Percentiles rank a stretch among this genome's conserved stretches.
phyloP scores from a whole-genome alignment of 2,797 vertebrate genomes.

The Eutrigla gurnardus region DNA sequence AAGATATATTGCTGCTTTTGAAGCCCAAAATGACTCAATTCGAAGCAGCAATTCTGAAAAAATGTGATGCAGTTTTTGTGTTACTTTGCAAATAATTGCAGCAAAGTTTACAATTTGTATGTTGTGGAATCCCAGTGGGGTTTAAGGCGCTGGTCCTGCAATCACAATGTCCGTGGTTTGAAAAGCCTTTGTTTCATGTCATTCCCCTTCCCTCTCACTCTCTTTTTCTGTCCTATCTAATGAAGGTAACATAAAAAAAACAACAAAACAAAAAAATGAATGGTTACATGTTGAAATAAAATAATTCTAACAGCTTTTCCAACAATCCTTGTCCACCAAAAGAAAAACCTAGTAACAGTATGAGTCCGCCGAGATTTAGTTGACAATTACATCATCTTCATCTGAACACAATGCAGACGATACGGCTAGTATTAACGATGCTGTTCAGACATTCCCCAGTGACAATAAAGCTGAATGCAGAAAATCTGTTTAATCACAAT shows the following conservation, averaged over 20 bases:
- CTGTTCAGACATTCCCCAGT: slow-evolving; percentile 14
- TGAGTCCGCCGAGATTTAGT: slow-evolving; percentile 5
- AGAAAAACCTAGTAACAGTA: slow-evolving; percentile 11
- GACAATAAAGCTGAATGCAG: slow-evolving; percentile 36
- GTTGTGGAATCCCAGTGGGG: not conserved
- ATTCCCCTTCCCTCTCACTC: not conserved
- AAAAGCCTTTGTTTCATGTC: slow-evolving; percentile 6
- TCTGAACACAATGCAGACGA: slow-evolving; percentile 28
- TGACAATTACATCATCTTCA: not conserved
- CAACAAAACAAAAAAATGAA: not conserved
- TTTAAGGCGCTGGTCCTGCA: not conserved
- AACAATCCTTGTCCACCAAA: slow-evolving; percentile 2
- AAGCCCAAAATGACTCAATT: slow-evolving; percentile 9
- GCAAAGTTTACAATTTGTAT: not conserved
- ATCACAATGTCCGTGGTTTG: slow-evolving; percentile 8
- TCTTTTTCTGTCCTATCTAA: not conserved
- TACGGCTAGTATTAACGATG: slow-evolving; percentile 16
- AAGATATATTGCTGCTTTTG: slow-evolving; percentile 6
- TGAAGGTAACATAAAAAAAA: not conserved
- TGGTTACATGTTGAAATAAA: not conserved
- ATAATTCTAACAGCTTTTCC: not conserved
- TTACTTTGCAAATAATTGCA: slow-evolving; percentile 7
- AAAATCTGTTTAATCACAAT: slow-evolving; percentile 33
- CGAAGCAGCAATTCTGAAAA: slow-evolving; percentile 5
- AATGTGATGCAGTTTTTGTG: slow-evolving; percentile 5